phyloP scores from a whole-genome alignment of 2,888 invertebrate genomes.

The Drosophila ustulata region DNA sequence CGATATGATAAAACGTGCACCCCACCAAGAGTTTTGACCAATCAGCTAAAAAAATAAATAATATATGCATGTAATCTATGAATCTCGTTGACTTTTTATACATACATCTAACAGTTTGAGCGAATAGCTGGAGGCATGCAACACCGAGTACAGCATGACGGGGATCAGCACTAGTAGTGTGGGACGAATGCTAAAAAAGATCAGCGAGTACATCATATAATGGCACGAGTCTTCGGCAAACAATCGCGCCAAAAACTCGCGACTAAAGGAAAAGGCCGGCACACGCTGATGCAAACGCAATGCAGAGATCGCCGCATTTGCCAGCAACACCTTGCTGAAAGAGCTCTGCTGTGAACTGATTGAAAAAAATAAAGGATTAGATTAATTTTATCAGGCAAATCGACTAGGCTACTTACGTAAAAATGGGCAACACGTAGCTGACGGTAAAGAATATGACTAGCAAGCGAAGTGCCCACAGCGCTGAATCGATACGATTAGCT shows the following conservation, averaged over 20 bases:
- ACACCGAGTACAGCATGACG: constrained; percentile 94
- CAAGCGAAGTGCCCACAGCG: constrained; percentile 94
- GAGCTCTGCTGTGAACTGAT: constrained; percentile 90
- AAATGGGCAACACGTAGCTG: constrained; percentile 94
- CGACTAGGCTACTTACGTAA: constrained; percentile 89
- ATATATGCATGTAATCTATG: neutral
- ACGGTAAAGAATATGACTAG: constrained; percentile 93
- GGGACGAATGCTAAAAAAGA: constrained; percentile 96
- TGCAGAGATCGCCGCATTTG: constrained; percentile 97
- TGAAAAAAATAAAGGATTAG: constrained; percentile 70
- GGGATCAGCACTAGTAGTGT: constrained; percentile 96
- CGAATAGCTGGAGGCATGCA: constrained; percentile 97
- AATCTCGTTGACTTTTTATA: neutral
- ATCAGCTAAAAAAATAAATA: constrained; percentile 88
- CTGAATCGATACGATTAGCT: constrained; percentile 94
- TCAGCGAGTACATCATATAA: constrained; percentile 97
- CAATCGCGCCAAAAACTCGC: constrained; percentile 92
- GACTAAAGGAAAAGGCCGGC: constrained; percentile 92
- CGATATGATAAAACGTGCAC: constrained; percentile 93
- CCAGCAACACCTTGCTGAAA: constrained; percentile 96
- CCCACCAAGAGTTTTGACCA: constrained; percentile 97
- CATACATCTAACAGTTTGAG: constrained; percentile 96
- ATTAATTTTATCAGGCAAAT: neutral
- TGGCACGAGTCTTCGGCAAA: constrained; percentile 97
- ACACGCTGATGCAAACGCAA: constrained; percentile 97